Evolutionary conservation across 2,888 invertebrate species (phyloP), one percentile per base, ranked within the genome.

Genomic region (Nysson spinosus): DNA sequence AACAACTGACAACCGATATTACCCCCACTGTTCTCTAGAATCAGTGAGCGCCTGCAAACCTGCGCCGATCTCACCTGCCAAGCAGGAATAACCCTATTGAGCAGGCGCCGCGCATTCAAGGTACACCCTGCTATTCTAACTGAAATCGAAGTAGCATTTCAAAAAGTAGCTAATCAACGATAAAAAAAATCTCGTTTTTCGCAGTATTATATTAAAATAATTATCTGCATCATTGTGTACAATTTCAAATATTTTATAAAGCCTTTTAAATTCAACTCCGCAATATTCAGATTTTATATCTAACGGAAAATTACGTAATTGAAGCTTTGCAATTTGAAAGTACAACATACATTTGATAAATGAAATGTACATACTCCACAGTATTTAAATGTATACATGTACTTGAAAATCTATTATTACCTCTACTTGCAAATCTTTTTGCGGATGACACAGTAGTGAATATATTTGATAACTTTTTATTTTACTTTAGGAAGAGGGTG

Each of bases 1-100:
- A 83, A 85, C 85, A 85, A 87, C 86, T 86, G 82, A 76, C 77
- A 80, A 78, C 69, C 77, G 78, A 78, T 65, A 57, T 72, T 80
- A 72, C 81, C 81, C 82, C 83, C 78, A 76, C 79, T 69, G 61
- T 69, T 44, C 37, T 65, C 66, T 63, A 56, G 55, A 67, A 55
- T 32, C 44, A 60, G 63, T 56, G 63, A 67, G 66, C 80, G 78
- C 79, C 78, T 75, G 65, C 64, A 72, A 74, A 73, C 78, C 77
- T 80, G 75, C 80, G 74, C 75, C 70, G 47, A 66, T 35, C 40
- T 64, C 62, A 74, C 72, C 70, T 74, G 69, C 62, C 60, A 44
- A 42, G 56, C 54, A n/a, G 42, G 37, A 43, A 39, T 9, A 14
- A 11, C 37, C 16, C 4, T 46, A 28, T 19, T 6, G 68, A 75